A percentile compares a stretch with the other conserved stretches of the same genome.
Conservation (phyloP, 2,113 vertebrate species). For the Puffinus mauretanicus region DNA sequence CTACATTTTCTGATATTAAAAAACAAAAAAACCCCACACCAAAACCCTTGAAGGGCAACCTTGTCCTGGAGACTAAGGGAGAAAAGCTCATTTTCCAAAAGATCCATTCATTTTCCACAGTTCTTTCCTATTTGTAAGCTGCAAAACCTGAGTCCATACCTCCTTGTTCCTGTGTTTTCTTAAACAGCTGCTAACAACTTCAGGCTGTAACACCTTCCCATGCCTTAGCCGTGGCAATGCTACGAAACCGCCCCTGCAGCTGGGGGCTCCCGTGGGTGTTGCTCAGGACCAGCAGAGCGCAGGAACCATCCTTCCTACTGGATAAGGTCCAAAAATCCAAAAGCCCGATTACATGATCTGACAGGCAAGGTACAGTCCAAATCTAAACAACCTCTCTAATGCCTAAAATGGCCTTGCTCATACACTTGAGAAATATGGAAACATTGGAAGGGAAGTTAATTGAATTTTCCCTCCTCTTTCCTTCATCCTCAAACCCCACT, state of each 20-base stretch:
- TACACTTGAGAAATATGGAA: background rate
- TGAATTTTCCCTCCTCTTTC: constrained; percentile 22
- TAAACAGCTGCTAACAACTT: background rate
- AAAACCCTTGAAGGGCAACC: background rate
- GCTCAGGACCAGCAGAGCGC: background rate
- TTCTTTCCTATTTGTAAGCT: background rate
- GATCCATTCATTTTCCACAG: background rate
- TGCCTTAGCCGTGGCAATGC: rapidly evolving
- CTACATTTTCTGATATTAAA: background rate
- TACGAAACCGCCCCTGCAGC: rapidly evolving
- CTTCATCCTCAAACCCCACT: background rate
- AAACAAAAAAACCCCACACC: background rate
- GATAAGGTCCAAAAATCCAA: background rate
- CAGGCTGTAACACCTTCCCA: background rate
- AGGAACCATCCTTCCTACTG: background rate
- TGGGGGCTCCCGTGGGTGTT: rapidly evolving
- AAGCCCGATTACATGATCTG: background rate
- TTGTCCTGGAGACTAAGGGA: background rate
- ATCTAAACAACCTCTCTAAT: background rate
- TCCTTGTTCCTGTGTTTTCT: background rate
- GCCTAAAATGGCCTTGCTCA: background rate
- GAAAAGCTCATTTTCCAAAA: background rate
- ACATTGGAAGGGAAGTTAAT: constrained; percentile 33
- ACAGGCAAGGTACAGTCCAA: background rate
- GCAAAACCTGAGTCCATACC: background rate